These are phyloP conservation scores for Cuniculus paca DNA, from an alignment of 2,797 vertebrate species.

Conservation along the genomic window DNA sequence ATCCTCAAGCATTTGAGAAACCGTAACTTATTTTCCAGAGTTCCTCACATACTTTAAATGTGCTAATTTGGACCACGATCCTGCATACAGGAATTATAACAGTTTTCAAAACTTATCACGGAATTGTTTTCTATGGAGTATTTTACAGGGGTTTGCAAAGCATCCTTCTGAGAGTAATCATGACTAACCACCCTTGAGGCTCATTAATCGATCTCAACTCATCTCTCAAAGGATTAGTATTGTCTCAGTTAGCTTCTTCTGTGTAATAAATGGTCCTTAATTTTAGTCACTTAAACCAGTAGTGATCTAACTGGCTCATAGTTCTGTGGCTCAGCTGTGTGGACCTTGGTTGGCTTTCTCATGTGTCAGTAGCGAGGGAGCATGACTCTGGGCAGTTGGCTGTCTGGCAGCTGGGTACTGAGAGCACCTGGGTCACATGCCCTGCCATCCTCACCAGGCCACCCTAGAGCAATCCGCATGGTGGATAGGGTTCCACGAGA, in stretches of 20 bases:
- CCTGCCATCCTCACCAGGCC: not conserved
- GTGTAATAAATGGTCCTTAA: slow-evolving; percentile 5
- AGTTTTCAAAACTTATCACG: not conserved
- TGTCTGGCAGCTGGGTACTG: not conserved
- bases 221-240: not conserved
- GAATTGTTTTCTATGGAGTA: not conserved
- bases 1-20: slow-evolving; percentile 34
- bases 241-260: slow-evolving; percentile 45
- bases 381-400: not conserved
- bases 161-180: not conserved
- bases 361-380: not conserved
- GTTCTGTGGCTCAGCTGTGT: not conserved
- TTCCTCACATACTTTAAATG: not conserved
- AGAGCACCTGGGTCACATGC: not conserved
- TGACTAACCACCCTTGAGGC: not conserved
- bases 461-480: not conserved
- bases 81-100: not conserved
- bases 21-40: not conserved
- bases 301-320: not conserved
- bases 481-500: not conserved
- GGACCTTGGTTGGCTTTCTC: not conserved
- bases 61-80: not conserved
- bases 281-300: not conserved
- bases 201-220: slow-evolving; percentile 14
- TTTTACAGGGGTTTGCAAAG: not conserved